Conservation (phyloP, 2,797 vertebrate species). For the Cottoperca gobio region DNA sequence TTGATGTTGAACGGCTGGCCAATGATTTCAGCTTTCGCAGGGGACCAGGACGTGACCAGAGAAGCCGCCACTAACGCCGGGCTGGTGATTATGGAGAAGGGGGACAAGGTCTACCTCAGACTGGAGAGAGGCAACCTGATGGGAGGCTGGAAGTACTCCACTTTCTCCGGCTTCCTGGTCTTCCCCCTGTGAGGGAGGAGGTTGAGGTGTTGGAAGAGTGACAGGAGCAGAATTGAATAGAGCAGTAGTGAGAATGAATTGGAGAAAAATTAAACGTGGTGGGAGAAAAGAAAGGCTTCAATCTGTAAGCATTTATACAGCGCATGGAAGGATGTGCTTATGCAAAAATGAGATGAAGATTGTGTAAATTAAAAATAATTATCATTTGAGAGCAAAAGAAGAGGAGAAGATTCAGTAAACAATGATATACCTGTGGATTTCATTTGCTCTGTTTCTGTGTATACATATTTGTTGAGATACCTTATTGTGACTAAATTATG, state of each 20-base stretch:
- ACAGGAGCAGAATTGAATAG: neutral
- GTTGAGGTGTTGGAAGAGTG: neutral
- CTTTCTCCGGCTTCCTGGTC: conserved; percentile 92
- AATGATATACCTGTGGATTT: conserved; percentile 34
- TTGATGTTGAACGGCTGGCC: conserved; percentile 93
- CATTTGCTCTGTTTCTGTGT: conserved; percentile 44
- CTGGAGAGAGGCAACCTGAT: conserved; percentile 91
- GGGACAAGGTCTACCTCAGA: conserved; percentile 91
- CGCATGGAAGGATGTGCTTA: conserved; percentile 55
- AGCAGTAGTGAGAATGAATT: neutral
- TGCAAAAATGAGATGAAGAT: conserved; percentile 38
- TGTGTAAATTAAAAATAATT: conserved; percentile 34
- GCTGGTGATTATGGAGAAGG: conserved; percentile 90
- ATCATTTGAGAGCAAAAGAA: conserved; percentile 32
- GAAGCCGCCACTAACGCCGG: conserved; percentile 92
- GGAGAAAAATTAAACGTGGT: neutral
- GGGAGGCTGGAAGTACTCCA: conserved; percentile 93
- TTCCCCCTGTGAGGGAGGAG: conserved; percentile 85
- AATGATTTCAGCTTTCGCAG: conserved; percentile 91
- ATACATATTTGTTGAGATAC: conserved; percentile 44
- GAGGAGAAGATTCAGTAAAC: conserved; percentile 2
- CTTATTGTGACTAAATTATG: conserved; percentile 56
- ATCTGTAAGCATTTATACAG: conserved; percentile 33
- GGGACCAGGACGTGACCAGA: conserved; percentile 91
- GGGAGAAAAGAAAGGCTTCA: conserved; percentile 4